phyloP scores from a whole-genome alignment of 2,113 vertebrate species.

The Microtus pennsylvanicus region DNA sequence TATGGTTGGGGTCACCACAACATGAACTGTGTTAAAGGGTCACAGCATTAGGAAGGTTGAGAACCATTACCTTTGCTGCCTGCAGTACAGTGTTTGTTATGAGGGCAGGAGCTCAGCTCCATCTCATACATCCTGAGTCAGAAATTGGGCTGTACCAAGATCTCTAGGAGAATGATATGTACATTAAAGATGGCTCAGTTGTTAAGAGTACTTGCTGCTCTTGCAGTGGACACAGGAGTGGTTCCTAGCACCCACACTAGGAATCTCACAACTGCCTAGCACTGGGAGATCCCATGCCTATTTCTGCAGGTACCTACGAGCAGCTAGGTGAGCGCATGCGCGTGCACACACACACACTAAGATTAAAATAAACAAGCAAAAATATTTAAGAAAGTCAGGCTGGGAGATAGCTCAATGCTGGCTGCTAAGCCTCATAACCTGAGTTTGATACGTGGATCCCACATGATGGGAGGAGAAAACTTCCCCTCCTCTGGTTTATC shows the following conservation, averaged over 20 bases:
- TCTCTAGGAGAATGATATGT: neutral
- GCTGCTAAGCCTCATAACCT: neutral
- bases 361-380: neutral
- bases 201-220: neutral
- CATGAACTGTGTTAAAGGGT: neutral
- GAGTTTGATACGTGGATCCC: neutral
- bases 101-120: neutral
- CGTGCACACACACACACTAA: neutral
- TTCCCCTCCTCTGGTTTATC: neutral
- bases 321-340: too few relatives aligned
- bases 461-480: neutral
- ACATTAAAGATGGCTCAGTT: neutral
- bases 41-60: neutral
- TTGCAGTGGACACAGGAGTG: neutral
- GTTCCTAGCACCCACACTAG: neutral
- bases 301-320: neutral
- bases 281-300: neutral
- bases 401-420: neutral
- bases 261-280: neutral
- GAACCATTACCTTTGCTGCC: neutral
- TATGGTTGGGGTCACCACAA: neutral
- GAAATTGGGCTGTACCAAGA: neutral
- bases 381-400: neutral
- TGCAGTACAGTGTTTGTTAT: neutral
- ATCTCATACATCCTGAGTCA: neutral